These are phyloP conservation scores for Drosophila testacea DNA, from an alignment of 2,888 invertebrate genomes.

Conservation along the genomic window DNA sequence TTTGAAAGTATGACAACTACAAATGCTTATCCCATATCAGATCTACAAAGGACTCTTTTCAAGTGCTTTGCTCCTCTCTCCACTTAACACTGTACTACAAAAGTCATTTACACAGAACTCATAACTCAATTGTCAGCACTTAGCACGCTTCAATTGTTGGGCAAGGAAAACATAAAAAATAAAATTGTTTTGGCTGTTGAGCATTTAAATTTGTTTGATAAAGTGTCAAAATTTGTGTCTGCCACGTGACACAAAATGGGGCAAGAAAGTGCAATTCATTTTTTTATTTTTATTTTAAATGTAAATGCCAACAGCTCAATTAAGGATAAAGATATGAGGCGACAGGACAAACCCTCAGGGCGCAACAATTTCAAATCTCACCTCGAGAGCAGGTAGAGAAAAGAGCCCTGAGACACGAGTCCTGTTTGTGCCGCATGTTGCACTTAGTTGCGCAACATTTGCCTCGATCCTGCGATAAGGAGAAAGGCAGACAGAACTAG, in stretches of 20 bases:
- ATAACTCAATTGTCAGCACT: slow-evolving; percentile 59
- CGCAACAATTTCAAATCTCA: slow-evolving; percentile 72
- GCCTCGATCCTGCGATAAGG: slow-evolving; percentile 62
- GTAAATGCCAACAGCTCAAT: slow-evolving; percentile 64
- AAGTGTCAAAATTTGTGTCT: slow-evolving; percentile 69
- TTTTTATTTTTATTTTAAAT: slow-evolving; percentile 8
- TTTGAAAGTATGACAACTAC: slow-evolving; percentile 23
- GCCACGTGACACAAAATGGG: slow-evolving; percentile 31
- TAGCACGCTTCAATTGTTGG: slow-evolving; percentile 66
- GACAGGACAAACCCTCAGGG: slow-evolving; percentile 6
- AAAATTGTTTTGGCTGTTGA: slow-evolving; percentile 36
- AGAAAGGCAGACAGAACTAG: not conserved
- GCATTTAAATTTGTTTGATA: slow-evolving; percentile 53
- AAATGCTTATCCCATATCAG: slow-evolving; percentile 25
- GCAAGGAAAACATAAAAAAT: not conserved
- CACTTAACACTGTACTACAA: slow-evolving; percentile 1
- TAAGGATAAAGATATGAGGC: slow-evolving; percentile 40
- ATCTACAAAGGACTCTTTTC: slow-evolving; percentile 8
- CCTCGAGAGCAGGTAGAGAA: slow-evolving; percentile 37
- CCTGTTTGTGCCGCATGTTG: slow-evolving; percentile 28
- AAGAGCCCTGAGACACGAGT: not conserved
- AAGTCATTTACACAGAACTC: slow-evolving; percentile 55
- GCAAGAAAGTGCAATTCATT: slow-evolving; percentile 43
- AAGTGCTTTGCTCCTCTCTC: slow-evolving; percentile 26
- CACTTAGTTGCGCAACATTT: slow-evolving; percentile 81